phyloP scores from a whole-genome alignment of 2,113 vertebrate species.

The Protobothrops flavoviridis region DNA sequence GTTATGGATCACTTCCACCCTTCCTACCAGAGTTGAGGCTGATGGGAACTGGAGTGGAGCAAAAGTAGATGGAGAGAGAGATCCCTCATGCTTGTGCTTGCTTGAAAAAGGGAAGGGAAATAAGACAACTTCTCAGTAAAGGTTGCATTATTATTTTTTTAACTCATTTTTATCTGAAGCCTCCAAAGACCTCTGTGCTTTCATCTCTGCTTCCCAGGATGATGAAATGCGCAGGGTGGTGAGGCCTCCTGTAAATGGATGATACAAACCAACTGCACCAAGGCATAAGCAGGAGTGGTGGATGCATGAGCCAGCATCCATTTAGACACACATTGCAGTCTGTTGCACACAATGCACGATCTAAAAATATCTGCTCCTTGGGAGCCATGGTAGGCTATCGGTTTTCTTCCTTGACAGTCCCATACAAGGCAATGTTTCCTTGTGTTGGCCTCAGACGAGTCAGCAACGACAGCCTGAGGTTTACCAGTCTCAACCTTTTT shows the following conservation, averaged over 20 bases:
- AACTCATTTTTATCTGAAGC: neutral
- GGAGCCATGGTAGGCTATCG: neutral
- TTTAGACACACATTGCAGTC: conserved; percentile 24
- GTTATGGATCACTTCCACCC: neutral
- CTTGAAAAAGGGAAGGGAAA: neutral
- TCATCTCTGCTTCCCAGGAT: neutral
- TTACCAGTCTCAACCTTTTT: neutral
- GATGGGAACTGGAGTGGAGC: neutral
- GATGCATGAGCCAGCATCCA: neutral
- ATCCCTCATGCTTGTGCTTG: neutral
- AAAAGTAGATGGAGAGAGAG: neutral
- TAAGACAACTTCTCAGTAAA: too few relatives aligned
- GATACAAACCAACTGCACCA: neutral
- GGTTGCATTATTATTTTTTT: neutral
- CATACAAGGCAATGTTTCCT: neutral
- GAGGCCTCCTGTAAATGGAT: neutral
- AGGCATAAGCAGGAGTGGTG: conserved; percentile 2
- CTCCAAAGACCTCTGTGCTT: neutral
- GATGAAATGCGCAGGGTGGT: neutral
- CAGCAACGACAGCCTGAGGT: neutral
- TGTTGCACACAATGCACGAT: conserved; percentile 33
- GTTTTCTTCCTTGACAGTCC: neutral
- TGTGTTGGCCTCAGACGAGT: too few relatives aligned
- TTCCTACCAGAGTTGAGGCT: neutral
- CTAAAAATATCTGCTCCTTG: conserved; percentile 45